phyloP scores from a whole-genome alignment of 2,797 vertebrate genomes.

The Helostoma temminkii region DNA sequence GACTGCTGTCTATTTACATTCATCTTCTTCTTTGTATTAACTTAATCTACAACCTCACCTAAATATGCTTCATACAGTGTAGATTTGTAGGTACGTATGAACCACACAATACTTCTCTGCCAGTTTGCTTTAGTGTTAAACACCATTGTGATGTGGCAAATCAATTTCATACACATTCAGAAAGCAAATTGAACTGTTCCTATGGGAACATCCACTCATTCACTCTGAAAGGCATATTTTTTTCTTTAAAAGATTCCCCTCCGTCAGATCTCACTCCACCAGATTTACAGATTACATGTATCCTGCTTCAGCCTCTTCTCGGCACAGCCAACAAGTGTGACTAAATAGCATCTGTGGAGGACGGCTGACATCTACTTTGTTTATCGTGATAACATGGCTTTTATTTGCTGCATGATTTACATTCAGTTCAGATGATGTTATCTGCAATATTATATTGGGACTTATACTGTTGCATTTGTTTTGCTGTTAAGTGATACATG shows the following conservation, averaged over 20 bases:
- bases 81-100: no score
- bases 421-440: background rate
- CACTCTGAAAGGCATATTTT: conserved; percentile 36
- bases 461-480: no score
- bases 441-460: no score
- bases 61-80: background rate
- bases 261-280: conserved; percentile 64
- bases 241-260: conserved; percentile 49
- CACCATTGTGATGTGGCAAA: conserved; percentile 40
- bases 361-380: conserved; percentile 38
- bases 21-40: no score
- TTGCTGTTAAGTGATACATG: no score
- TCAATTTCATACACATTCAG: conserved; percentile 59
- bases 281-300: conserved; percentile 67
- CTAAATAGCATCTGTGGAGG: conserved; percentile 40
- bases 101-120: background rate
- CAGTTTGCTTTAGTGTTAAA: conserved; percentile 13
- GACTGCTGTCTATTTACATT: no score
- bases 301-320: conserved; percentile 45
- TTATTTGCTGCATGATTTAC: conserved; percentile 20
- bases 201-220: conserved; percentile 37
- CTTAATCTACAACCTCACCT: no score
- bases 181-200: conserved; percentile 37
- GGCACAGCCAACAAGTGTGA: conserved; percentile 35
- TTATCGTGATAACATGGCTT: conserved; percentile 43